A percentile compares a stretch with the other conserved stretches of the same genome.
These are phyloP conservation scores for Agrypnia vestita DNA, from an alignment of 1,140 invertebrate species.

Conservation along the genomic window DNA sequence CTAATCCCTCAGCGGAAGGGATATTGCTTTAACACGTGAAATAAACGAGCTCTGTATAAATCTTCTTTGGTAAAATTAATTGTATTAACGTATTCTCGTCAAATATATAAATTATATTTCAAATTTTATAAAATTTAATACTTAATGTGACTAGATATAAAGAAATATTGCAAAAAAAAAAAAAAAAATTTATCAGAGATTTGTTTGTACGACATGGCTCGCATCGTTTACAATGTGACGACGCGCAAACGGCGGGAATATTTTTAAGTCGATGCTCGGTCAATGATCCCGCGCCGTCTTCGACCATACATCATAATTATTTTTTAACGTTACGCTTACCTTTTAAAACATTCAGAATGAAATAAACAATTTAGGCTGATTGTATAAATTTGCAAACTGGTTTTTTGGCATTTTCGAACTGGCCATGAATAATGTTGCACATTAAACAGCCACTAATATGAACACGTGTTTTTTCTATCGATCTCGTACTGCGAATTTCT, in stretches of 20 bases:
- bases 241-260: not conserved
- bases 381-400: slow-evolving; percentile 40
- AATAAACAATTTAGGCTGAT: slow-evolving; percentile 35
- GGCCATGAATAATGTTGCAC: slow-evolving; percentile 18
- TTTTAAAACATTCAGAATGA: not conserved
- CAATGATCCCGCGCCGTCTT: slow-evolving; percentile 13
- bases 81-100: too few relatives aligned
- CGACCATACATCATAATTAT: slow-evolving; percentile 15
- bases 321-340: slow-evolving; percentile 1
- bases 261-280: not conserved
- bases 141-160: too few relatives aligned
- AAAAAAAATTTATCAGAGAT: too few relatives aligned
- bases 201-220: too few relatives aligned
- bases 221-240: not conserved
- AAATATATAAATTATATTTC: too few relatives aligned
- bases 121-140: too few relatives aligned
- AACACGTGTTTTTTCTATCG: not conserved
- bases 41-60: too few relatives aligned
- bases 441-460: slow-evolving; percentile 26
- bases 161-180: too few relatives aligned
- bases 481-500: not conserved
- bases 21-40: slow-evolving; percentile 18
- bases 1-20: not conserved
- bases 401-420: slow-evolving; percentile 13
- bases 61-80: too few relatives aligned